phyloP scores from a whole-genome alignment of 2,113 vertebrate genomes.

The Laticauda laticaudata region DNA sequence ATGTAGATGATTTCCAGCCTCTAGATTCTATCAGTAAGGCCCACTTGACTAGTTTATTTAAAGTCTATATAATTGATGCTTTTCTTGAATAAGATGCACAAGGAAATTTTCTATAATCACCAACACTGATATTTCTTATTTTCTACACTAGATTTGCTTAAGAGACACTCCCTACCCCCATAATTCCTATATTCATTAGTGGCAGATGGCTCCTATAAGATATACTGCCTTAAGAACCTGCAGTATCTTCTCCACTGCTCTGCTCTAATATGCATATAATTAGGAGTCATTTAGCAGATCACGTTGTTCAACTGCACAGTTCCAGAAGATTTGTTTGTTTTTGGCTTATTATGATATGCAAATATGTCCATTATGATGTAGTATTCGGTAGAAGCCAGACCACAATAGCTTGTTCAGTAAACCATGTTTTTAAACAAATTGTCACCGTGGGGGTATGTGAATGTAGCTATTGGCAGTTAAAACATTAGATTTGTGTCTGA shows the following conservation, averaged over 20 bases:
- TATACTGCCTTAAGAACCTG: background rate
- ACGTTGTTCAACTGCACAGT: background rate
- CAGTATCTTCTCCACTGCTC: background rate
- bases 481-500: background rate
- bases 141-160: background rate
- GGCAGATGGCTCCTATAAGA: background rate
- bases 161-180: background rate
- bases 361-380: background rate
- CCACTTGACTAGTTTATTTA: background rate
- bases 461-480: background rate
- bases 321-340: background rate
- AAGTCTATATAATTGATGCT: background rate
- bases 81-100: background rate
- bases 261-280: background rate
- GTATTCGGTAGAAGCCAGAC: background rate
- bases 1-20: background rate
- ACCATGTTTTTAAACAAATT: background rate
- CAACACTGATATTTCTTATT: background rate
- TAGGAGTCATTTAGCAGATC: background rate
- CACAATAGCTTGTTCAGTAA: background rate
- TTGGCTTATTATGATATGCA: background rate
- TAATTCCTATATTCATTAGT: background rate
- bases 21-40: background rate
- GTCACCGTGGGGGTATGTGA: background rate
- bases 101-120: background rate